A percentile compares a stretch with the other conserved stretches of the same genome.
Evolutionary conservation across 2,113 vertebrate species (phyloP).

Genomic region (Centropus unirufus): DNA sequence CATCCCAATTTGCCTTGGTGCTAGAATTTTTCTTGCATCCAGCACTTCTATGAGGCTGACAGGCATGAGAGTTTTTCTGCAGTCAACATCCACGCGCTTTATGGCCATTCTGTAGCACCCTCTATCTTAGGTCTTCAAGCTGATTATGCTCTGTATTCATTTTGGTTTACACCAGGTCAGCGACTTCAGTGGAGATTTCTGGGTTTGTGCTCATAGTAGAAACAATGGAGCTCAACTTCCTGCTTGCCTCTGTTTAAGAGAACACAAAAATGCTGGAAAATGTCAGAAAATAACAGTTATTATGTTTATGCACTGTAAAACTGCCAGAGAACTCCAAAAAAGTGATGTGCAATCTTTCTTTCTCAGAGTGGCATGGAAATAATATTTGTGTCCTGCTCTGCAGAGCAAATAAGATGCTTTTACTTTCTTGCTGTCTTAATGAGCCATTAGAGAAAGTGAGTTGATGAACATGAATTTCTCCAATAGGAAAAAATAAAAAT

Average conservation of each 20-base stretch:
- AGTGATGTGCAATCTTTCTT: background rate
- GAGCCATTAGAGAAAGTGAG: slow-evolving; percentile 43
- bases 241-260: background rate
- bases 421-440: slow-evolving; percentile 10
- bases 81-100: accelerated
- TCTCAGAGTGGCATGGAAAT: background rate
- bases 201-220: background rate
- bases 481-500: slow-evolving; percentile 38
- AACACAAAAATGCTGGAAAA: background rate
- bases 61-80: background rate
- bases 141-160: background rate
- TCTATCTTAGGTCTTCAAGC: background rate
- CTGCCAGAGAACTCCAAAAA: background rate
- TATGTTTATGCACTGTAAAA: background rate
- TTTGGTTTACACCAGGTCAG: background rate
- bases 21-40: background rate
- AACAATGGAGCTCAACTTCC: background rate
- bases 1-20: accelerated
- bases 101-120: background rate
- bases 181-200: background rate
- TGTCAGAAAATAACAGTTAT: background rate
- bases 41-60: background rate
- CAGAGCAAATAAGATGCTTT: slow-evolving; percentile 43
- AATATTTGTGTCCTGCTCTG: background rate
- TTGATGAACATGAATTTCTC: slow-evolving; percentile 60